These are phyloP conservation scores for Erithacus rubecula DNA, from an alignment of 2,797 vertebrate genomes.

Conservation along the genomic window DNA sequence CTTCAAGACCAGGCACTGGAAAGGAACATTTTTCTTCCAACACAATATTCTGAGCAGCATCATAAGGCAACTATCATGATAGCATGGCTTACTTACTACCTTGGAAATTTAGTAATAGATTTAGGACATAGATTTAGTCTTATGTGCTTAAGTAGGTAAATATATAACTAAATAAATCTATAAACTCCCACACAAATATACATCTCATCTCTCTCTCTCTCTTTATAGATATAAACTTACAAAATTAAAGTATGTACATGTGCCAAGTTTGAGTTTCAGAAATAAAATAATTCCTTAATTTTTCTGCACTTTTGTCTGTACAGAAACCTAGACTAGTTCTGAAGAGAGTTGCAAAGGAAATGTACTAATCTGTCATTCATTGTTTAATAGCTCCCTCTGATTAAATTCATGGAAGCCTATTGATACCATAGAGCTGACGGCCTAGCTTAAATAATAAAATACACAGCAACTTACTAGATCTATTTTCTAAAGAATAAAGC, in stretches of 20 bases:
- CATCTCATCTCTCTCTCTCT: background rate
- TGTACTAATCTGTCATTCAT: background rate
- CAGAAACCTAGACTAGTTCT: background rate
- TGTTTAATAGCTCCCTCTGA: background rate
- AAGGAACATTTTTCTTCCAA: background rate
- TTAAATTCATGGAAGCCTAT: background rate
- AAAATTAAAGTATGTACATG: background rate
- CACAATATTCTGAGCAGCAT: background rate
- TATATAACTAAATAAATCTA: background rate
- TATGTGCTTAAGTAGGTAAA: background rate
- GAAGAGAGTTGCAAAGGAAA: background rate
- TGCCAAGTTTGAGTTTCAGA: constrained; percentile 16
- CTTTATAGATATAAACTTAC: background rate
- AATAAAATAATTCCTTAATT: background rate
- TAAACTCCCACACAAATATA: background rate
- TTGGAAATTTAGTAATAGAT: background rate
- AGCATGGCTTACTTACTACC: background rate
- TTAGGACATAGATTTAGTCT: background rate
- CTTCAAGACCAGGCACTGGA: background rate
- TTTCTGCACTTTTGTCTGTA: background rate
- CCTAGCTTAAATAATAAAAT: background rate
- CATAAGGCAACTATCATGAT: background rate
- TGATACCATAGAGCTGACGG: background rate
- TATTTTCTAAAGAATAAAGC: background rate
- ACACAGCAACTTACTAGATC: background rate